Percentiles rank a stretch among this genome's conserved stretches.
These are phyloP conservation scores for Torymus auratus DNA, from an alignment of 2,888 invertebrate species.

Conservation along the genomic window DNA sequence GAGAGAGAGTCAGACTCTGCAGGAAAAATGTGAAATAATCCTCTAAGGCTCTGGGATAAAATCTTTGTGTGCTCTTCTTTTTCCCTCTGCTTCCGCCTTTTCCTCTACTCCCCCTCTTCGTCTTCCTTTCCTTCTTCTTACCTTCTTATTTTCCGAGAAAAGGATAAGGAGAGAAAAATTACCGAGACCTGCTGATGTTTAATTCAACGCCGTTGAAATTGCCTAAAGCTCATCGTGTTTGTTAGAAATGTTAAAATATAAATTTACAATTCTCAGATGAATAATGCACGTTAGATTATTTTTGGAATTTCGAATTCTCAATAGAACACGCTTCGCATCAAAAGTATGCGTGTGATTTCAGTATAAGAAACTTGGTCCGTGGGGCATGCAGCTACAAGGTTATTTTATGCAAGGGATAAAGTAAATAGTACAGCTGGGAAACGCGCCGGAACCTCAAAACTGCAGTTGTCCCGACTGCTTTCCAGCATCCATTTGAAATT, in stretches of 20 bases:
- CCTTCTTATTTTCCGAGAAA: constrained; percentile 17
- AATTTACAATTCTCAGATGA: constrained; percentile 35
- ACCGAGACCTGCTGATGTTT: constrained; percentile 41
- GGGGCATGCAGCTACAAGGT: too few relatives aligned
- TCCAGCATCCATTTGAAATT: neutral
- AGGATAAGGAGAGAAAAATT: constrained; percentile 52
- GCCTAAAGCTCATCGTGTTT: constrained; percentile 34
- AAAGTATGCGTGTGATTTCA: too few relatives aligned
- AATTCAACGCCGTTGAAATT: constrained; percentile 43
- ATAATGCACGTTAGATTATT: constrained; percentile 10
- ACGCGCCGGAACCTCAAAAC: too few relatives aligned
- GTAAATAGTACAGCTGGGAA: too few relatives aligned
- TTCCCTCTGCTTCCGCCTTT: neutral
- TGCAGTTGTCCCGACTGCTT: neutral
- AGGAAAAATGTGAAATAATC: constrained; percentile 52
- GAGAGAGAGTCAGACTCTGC: constrained; percentile 14
- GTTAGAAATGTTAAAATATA: constrained; percentile 39
- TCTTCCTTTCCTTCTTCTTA: neutral
- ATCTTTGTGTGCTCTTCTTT: constrained; percentile 41
- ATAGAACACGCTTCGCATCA: too few relatives aligned
- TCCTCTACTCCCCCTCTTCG: neutral
- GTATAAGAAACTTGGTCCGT: too few relatives aligned
- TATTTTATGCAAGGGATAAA: too few relatives aligned
- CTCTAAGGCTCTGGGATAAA: constrained; percentile 38
- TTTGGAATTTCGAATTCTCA: too few relatives aligned